These are phyloP conservation scores for Intellagama lesueurii DNA, from an alignment of 2,797 vertebrate species.

Conservation along the genomic window DNA sequence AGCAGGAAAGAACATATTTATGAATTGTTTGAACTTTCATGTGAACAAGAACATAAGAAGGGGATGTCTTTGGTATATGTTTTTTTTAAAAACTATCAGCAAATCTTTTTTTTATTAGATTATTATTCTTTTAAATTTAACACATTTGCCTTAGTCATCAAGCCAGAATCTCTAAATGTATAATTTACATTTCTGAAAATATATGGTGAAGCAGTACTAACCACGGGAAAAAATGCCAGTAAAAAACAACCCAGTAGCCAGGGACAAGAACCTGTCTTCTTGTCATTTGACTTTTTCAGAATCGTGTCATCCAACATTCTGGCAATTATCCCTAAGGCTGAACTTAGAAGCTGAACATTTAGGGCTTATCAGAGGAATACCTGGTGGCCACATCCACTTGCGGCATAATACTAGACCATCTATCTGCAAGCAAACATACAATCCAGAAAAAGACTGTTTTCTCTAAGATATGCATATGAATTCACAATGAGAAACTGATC, in stretches of 20 bases:
- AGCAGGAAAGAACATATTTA: conserved; percentile 11
- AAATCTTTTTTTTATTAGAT: neutral
- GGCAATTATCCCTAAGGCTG: neutral
- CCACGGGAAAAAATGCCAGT: neutral
- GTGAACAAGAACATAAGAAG: conserved; percentile 4
- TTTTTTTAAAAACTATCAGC: neutral
- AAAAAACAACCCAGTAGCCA: neutral
- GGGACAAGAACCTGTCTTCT: neutral
- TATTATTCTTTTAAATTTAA: neutral
- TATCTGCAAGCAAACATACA: neutral
- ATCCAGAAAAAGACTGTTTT: neutral
- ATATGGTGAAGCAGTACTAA: neutral
- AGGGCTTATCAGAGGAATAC: neutral
- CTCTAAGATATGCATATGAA: neutral
- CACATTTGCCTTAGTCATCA: neutral
- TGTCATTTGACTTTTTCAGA: neutral
- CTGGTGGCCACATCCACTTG: neutral
- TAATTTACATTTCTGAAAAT: neutral
- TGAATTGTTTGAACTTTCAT: neutral
- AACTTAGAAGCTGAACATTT: neutral
- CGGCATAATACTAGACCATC: neutral
- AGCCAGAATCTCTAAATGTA: neutral
- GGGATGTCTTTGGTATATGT: neutral
- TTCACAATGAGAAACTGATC: neutral
- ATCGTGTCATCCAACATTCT: neutral